Conservation (phyloP, 2,888 invertebrate species). For the Dasysyrphus albostriatus region DNA sequence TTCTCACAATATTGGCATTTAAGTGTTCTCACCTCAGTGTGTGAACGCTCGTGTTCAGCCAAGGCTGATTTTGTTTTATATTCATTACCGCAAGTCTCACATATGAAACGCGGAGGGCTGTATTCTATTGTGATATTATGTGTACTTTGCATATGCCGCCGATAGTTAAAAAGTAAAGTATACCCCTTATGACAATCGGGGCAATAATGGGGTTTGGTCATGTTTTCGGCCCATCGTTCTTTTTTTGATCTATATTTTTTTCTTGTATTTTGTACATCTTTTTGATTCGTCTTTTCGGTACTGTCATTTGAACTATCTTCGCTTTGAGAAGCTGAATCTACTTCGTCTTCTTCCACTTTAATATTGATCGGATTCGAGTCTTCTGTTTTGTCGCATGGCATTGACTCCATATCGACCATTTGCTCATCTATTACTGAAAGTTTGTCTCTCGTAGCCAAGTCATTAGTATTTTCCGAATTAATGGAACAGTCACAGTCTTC, state of each 20-base stretch:
- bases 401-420: too few species aligned
- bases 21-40: background rate
- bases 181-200: background rate
- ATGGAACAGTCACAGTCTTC: too few species aligned
- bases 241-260: too few species aligned
- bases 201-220: background rate
- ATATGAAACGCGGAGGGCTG: background rate
- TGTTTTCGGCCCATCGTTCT: background rate
- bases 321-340: too few species aligned
- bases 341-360: too few species aligned
- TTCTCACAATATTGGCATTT: conserved; percentile 67
- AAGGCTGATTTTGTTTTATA: background rate
- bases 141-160: background rate
- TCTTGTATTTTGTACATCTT: background rate
- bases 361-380: too few species aligned
- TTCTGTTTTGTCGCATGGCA: too few species aligned
- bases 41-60: conserved; percentile 47
- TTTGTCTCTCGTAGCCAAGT: too few species aligned
- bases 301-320: too few species aligned
- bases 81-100: conserved; percentile 1
- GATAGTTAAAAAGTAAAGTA: background rate
- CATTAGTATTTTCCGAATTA: too few species aligned
- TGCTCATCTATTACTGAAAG: too few species aligned
- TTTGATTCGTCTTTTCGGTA: background rate
- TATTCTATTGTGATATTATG: background rate